phyloP scores from a whole-genome alignment of 53 echinoderm and acorn worm species.

The Luidia sarsii region DNA sequence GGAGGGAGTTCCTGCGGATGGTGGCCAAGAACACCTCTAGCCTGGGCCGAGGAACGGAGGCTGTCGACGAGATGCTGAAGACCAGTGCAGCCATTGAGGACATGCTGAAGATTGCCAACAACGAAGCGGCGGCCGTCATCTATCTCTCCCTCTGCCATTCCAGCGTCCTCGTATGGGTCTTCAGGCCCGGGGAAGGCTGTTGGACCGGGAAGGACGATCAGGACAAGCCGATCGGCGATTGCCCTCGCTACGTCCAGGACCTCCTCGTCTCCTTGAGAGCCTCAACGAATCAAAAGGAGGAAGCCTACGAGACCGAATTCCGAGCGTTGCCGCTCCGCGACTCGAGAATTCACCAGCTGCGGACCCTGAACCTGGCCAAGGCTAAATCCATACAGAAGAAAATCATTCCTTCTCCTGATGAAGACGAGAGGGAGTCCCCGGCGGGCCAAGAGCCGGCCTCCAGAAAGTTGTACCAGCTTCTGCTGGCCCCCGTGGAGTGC shows the following conservation, averaged over 20 bases:
- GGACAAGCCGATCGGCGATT: background rate
- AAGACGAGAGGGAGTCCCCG: background rate
- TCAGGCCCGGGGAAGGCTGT: conserved; percentile 69
- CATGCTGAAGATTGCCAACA: conserved; percentile 67
- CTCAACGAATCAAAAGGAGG: conserved; percentile 7
- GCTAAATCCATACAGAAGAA: conserved; percentile 10
- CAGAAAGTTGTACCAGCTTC: conserved; percentile 50
- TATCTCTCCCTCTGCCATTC: conserved; percentile 71
- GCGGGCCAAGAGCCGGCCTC: conserved; percentile 7
- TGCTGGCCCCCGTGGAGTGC: conserved; percentile 30
- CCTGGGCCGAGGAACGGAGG: conserved; percentile 4
- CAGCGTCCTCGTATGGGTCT: conserved; percentile 73
- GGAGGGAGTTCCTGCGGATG: conserved; percentile 39
- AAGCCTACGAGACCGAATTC: conserved; percentile 78
- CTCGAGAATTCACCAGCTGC: conserved; percentile 60
- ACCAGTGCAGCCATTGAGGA: conserved; percentile 37
- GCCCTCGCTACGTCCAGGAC: conserved; percentile 35
- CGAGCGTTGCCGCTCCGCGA: conserved; percentile 79
- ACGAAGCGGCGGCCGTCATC: conserved; percentile 56
- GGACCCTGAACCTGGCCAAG: conserved; percentile 42
- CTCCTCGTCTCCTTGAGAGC: conserved; percentile 52
- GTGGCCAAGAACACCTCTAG: conserved; percentile 21
- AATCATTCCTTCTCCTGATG: background rate
- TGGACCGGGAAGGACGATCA: conserved; percentile 21
- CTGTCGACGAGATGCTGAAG: background rate